Evolutionary conservation across 1,140 invertebrate genomes (phyloP), one percentile per base, ranked within the genome.

Genomic region (Vanessa tameamea): DNA sequence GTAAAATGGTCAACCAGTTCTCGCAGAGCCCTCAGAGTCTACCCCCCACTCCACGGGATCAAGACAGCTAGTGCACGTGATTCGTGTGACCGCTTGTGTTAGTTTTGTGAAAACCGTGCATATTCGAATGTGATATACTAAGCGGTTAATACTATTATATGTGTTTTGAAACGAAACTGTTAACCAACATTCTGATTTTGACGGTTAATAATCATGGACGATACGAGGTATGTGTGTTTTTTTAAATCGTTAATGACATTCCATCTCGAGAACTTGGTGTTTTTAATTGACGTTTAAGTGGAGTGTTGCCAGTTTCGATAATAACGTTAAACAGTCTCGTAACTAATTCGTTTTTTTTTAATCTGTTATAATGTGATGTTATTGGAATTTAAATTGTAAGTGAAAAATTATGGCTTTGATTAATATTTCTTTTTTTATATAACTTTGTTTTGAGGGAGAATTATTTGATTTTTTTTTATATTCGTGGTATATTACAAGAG

Each of bases 1-100:
- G 76, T 47, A 91, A 91, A 75, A 90, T 91, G 88, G 90, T 92
- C 3, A 88, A 82, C 67, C 88, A 91, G 77, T 88, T 88, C 80
- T 79, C 85, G 3, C 82, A 86, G 68, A 86, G 85, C 23, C 86
- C 87, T 2, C 90, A 91, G 53, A 89, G 87, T 20, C 78, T 91
- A 1, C 90, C 90, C 4, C 85, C 86, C 15, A 78, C 79, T 55
- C 68, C 84, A 20, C 78, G 86, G 14, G 84, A 87, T 57, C 75
- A 70, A 7, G 84, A 89, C 37, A 90, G 87, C 86, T 89, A 89
- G 84, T 87, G 66, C 23, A 43, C 15, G 53, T 67, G 31, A 31
- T 55, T 16, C 20, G 20, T n/a, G 48, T 51, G 48, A 43, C 37
- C 6, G 7, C 37, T 43, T 51, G 48, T 51, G 48, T 51, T n/a